Evolutionary conservation across 2,888 invertebrate genomes (phyloP).

Genomic region (Autographa gamma): DNA sequence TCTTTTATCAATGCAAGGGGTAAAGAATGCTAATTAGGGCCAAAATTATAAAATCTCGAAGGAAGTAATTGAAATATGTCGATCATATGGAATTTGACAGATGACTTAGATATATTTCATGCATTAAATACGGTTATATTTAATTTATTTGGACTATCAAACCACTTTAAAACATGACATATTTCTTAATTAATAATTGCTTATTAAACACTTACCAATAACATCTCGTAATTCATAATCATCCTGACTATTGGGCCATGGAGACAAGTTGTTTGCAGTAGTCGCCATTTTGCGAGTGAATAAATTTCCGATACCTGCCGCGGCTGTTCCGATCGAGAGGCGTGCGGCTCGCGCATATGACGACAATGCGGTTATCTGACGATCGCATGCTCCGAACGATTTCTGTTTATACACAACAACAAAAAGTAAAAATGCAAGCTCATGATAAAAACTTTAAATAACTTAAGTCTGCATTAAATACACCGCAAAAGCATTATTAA

Average conservation of each 20-base stretch:
- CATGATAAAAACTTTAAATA: neutral
- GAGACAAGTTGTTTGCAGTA: constrained; percentile 79
- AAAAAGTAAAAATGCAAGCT: constrained; percentile 8
- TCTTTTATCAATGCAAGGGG: neutral
- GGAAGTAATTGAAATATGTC: constrained; percentile 36
- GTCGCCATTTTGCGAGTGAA: constrained; percentile 84
- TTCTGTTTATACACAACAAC: constrained; percentile 58
- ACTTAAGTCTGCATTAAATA: neutral
- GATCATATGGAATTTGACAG: constrained; percentile 51
- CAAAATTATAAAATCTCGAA: neutral
- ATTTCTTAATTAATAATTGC: neutral
- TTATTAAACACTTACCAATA: constrained; percentile 91
- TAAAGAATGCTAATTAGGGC: neutral
- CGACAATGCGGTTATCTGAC: constrained; percentile 70
- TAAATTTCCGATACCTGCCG: constrained; percentile 72
- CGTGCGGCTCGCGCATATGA: constrained; percentile 82
- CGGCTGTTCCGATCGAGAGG: constrained; percentile 70
- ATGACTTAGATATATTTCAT: constrained; percentile 10
- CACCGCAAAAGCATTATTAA: neutral
- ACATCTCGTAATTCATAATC: constrained; percentile 98
- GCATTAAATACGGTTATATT: constrained; percentile 11
- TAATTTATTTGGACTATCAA: constrained; percentile 22
- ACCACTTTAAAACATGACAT: neutral
- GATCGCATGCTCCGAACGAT: constrained; percentile 74
- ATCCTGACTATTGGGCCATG: constrained; percentile 97